Evolutionary conservation across 64 coral and sea anemone genomes (phyloP).

Genomic region (Acropora tenuis): DNA sequence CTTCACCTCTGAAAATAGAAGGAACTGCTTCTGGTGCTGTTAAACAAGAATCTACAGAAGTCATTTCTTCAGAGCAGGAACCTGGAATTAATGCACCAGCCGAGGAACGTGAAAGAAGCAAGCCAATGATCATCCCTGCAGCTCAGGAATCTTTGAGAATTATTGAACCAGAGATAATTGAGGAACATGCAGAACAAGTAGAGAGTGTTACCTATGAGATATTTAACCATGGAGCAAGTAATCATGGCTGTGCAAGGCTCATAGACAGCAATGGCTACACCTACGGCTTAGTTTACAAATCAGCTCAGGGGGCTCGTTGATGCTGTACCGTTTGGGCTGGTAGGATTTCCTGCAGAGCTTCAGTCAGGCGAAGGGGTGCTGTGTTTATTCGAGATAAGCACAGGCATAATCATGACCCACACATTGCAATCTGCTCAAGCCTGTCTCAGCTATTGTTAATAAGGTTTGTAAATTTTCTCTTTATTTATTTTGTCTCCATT

Average conservation of each 20-base stretch:
- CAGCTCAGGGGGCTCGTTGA: neutral
- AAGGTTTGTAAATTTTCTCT: neutral
- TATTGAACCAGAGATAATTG: neutral
- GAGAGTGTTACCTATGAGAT: neutral
- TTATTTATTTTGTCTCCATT: too few species aligned
- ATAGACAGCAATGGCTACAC: constrained; percentile 45
- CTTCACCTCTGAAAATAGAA: neutral
- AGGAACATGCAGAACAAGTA: neutral
- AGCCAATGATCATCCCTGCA: neutral
- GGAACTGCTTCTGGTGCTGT: neutral
- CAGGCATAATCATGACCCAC: constrained; percentile 2
- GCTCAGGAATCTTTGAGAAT: neutral
- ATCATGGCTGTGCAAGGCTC: neutral
- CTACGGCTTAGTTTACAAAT: neutral
- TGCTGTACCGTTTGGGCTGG: too few species aligned
- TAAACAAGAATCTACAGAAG: too few species aligned
- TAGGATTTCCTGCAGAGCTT: constrained; percentile 6
- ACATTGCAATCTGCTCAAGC: neutral
- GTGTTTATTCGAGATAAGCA: neutral
- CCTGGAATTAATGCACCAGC: too few species aligned
- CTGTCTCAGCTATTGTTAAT: constrained; percentile 3
- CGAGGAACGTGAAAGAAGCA: neutral
- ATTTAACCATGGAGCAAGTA: neutral
- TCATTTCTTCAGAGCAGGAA: too few species aligned
- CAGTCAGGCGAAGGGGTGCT: neutral